Base-by-base conservation (phyloP, 2,113 vertebrate species). In the Hyperoodon ampullatus region DNA sequence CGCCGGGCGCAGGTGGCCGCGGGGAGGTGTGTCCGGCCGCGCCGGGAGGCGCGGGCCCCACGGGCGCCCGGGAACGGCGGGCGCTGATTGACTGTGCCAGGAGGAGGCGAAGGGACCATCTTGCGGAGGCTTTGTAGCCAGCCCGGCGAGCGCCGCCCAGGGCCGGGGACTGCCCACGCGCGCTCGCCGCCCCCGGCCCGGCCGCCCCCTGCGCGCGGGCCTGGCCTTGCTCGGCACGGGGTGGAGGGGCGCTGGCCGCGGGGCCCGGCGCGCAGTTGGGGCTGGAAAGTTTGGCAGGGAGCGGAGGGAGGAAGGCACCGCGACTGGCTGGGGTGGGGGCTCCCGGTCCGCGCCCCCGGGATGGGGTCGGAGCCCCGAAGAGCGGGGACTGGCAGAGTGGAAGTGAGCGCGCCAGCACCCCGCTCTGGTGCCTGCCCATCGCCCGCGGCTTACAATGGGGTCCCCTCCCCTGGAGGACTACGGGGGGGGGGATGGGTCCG, bases 41-140 rank as follows among this genome's bases (percentile, higher is more conserved):
- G 61, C 72, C 12, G 68, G 94, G 96, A 44, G 93, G 90, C 95
- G 95, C 97, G 88, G 97, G 96, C 97, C 96, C 96, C 78, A 95
- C 97, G 97, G 90, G 94, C 95, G 68, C 94, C 94, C 80, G 91
- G 93, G 81, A 93, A 92, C 97, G 95, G 95, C 96, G 95, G 95
- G 97, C 94, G 96, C 97, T 96, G 97, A 97, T 97, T 92, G 97
- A 97, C 97, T 95, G 97, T 98, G 97, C 97, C 97, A 97, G 97
- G 97, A 97, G 97, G 97, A 95, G 97, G 96, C 96, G 95, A 95
- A 96, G 97, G 97, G 97, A 98, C 97, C 97, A 97, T 98, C 95
- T 98, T 97, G 97, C 97, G 78, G 94, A 95, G 97, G 97, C 97
- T 97, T 97, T 98, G 97, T 97, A 98, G 97, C 97, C 97, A 96